Percentiles rank a stretch among this genome's conserved stretches.
Evolutionary conservation across 2,797 vertebrate species (phyloP).

Genomic region (Esox masquinongy): DNA sequence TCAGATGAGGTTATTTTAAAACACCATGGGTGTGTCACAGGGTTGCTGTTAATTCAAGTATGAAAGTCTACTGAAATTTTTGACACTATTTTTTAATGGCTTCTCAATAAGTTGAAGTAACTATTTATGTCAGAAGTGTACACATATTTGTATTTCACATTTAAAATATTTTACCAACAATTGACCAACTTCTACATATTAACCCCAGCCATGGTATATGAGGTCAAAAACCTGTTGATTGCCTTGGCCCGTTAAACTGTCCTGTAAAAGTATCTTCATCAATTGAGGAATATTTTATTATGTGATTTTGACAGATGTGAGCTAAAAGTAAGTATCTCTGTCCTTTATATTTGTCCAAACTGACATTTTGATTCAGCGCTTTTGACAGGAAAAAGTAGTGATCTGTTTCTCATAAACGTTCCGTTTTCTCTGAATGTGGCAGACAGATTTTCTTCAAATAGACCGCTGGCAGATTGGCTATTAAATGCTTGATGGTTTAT

Average conservation of each 20-base stretch:
- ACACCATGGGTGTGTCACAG: constrained; percentile 14
- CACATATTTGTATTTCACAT: no score
- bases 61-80: no score
- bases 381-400: constrained; percentile 3
- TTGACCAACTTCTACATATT: no score
- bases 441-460: constrained; percentile 10
- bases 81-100: no score
- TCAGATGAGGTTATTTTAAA: constrained; percentile 47
- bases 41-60: no score
- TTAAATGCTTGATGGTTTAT: constrained; percentile 1
- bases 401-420: neutral
- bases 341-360: neutral
- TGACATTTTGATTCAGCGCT: neutral
- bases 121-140: no score
- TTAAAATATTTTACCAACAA: no score
- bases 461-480: neutral
- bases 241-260: neutral
- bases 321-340: constrained; percentile 15
- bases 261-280: neutral
- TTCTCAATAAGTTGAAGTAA: constrained; percentile 20
- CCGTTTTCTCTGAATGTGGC: constrained; percentile 4
- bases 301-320: constrained; percentile 8
- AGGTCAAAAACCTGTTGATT: neutral
- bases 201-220: no score
- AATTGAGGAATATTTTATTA: neutral